These are phyloP conservation scores for Eupithecia pulchellata DNA, from an alignment of 2,888 invertebrate genomes.

Conservation along the genomic window DNA sequence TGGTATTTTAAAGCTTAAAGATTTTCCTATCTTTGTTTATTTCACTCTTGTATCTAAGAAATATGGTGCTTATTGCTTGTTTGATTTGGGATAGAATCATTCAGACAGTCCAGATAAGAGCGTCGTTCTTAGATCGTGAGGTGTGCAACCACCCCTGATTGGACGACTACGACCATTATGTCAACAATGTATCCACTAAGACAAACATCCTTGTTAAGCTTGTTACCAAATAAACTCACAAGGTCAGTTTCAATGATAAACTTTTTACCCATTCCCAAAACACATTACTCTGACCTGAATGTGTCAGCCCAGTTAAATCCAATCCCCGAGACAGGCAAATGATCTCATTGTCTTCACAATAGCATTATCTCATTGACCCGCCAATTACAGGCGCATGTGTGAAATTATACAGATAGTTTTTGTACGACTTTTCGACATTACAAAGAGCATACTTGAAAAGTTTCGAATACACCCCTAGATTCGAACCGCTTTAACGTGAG, in stretches of 20 bases:
- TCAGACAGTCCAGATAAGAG: too few species aligned
- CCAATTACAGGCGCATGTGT: slow-evolving; percentile 33
- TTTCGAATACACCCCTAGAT: background rate
- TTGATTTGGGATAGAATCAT: too few species aligned
- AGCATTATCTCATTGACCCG: slow-evolving; percentile 37
- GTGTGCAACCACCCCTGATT: too few species aligned
- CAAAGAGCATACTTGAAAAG: too few species aligned
- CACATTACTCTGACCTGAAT: slow-evolving; percentile 2
- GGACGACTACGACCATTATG: too few species aligned
- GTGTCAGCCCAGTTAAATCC: slow-evolving; percentile 12
- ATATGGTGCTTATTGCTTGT: too few species aligned
- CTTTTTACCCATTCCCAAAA: slow-evolving; percentile 4
- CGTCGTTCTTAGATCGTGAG: too few species aligned
- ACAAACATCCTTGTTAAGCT: background rate
- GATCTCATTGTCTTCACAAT: slow-evolving; percentile 24
- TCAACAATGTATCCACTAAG: background rate
- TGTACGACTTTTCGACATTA: background rate
- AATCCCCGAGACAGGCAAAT: slow-evolving; percentile 13
- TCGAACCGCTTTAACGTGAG: background rate
- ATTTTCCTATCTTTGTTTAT: too few species aligned
- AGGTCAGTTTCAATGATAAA: background rate
- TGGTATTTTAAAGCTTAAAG: too few species aligned
- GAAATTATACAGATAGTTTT: slow-evolving; percentile 1
- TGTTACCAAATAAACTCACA: background rate
- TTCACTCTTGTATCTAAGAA: too few species aligned